Conservation (phyloP, 2,888 invertebrate genomes). For the Aleiodes testaceus region DNA sequence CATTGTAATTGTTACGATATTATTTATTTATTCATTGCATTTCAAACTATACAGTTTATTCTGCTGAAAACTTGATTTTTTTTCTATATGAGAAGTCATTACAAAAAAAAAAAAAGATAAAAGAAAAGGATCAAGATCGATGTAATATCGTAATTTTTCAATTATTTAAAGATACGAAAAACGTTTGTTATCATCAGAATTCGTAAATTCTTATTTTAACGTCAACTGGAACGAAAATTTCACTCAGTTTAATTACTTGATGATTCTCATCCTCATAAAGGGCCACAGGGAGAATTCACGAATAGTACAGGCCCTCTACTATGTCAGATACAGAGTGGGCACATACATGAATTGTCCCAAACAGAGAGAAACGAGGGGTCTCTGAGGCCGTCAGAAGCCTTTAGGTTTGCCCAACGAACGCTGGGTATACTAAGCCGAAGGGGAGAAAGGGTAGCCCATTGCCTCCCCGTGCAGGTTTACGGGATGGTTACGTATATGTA, state of each 20-base stretch:
- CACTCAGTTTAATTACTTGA: background rate
- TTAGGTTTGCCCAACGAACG: slow-evolving; percentile 52
- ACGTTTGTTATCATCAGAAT: no score
- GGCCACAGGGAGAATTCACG: slow-evolving; percentile 10
- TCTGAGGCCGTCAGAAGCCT: slow-evolving; percentile 37
- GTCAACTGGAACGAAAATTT: no score
- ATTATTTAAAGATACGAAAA: no score
- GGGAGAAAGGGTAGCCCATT: slow-evolving; percentile 27
- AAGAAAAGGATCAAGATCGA: no score
- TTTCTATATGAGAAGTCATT: no score
- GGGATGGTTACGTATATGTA: slow-evolving; percentile 38
- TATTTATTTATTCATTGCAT: no score
- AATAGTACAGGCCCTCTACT: slow-evolving; percentile 11
- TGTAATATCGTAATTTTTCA: no score
- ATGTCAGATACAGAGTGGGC: background rate
- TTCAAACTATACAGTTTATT: no score
- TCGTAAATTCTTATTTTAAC: no score
- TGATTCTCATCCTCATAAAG: background rate
- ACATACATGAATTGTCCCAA: slow-evolving; percentile 3
- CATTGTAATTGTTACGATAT: no score
- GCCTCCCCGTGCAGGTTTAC: slow-evolving; percentile 30
- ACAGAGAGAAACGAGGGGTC: slow-evolving; percentile 32
- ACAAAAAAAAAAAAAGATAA: no score
- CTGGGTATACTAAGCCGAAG: background rate
- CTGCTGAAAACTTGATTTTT: no score